Evolutionary conservation across 64 coral and sea anemone genomes (phyloP).

Genomic region (Catalaphyllia jardinei): DNA sequence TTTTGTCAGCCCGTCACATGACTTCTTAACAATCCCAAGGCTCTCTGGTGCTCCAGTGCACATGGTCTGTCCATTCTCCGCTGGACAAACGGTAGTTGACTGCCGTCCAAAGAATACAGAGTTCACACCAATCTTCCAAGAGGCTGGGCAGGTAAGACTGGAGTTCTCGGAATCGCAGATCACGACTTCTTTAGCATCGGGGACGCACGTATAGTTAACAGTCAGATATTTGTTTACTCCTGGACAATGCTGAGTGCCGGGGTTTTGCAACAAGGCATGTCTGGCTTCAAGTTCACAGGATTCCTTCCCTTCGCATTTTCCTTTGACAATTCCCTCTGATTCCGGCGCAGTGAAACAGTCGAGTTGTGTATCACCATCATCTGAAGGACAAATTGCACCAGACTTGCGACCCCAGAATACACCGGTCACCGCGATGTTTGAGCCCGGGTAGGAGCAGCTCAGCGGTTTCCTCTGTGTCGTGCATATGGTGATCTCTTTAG

Average conservation of each 20-base stretch:
- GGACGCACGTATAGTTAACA: slow-evolving; percentile 93
- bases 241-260: slow-evolving; percentile 69
- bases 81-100: slow-evolving; percentile 86
- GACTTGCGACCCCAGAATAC: slow-evolving; percentile 87
- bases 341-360: slow-evolving; percentile 87
- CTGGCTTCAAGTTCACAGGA: slow-evolving; percentile 90
- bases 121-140: slow-evolving; percentile 93
- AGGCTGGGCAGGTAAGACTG: slow-evolving; percentile 83
- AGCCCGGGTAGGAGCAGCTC: slow-evolving; percentile 89
- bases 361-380: slow-evolving; percentile 89
- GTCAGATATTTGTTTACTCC: slow-evolving; percentile 97
- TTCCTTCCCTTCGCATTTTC: slow-evolving; percentile 93
- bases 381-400: slow-evolving; percentile 76
- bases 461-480: slow-evolving; percentile 88
- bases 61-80: slow-evolving; percentile 87
- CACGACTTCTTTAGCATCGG: slow-evolving; percentile 94
- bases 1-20: slow-evolving; percentile 77
- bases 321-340: slow-evolving; percentile 90
- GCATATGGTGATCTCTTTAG: slow-evolving; percentile 82
- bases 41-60: slow-evolving; percentile 97
- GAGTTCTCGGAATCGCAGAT: slow-evolving; percentile 97
- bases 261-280: slow-evolving; percentile 89
- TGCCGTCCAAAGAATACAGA: slow-evolving; percentile 98
- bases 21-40: slow-evolving; percentile 90
- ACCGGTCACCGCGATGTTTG: slow-evolving; percentile 81